Percentiles rank a stretch among this genome's conserved stretches.
These are phyloP conservation scores for Ormyrus nitidulus DNA, from an alignment of 2,888 invertebrate species.

Conservation along the genomic window DNA sequence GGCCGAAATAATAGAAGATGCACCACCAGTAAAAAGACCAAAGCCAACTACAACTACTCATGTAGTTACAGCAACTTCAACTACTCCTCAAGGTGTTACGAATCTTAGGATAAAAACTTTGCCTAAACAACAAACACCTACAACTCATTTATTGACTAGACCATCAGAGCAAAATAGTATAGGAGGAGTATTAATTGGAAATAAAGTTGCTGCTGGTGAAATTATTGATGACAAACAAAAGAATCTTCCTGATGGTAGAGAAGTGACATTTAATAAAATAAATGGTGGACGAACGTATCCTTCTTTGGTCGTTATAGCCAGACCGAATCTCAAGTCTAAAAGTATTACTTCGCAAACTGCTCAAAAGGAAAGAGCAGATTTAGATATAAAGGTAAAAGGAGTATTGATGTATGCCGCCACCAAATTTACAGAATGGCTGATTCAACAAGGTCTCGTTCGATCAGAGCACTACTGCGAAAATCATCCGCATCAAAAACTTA, in stretches of 20 bases:
- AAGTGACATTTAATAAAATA: constrained; percentile 86
- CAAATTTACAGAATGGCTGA: constrained; percentile 93
- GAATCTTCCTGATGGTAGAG: constrained; percentile 82
- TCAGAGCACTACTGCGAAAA: constrained; percentile 87
- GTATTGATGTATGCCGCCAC: constrained; percentile 88
- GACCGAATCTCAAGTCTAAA: constrained; percentile 86
- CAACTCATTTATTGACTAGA: constrained; percentile 72
- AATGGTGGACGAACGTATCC: constrained; percentile 91
- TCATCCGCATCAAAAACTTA: constrained; percentile 81
- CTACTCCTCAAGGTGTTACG: constrained; percentile 65
- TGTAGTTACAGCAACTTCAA: constrained; percentile 63
- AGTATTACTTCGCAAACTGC: constrained; percentile 75
- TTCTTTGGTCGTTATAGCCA: constrained; percentile 88
- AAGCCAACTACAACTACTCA: constrained; percentile 62
- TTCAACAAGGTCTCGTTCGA: constrained; percentile 88
- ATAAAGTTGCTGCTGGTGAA: constrained; percentile 68
- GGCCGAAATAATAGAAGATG: constrained; percentile 70
- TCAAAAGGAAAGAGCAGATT: constrained; percentile 72
- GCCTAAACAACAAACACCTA: constrained; percentile 57
- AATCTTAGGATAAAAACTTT: constrained; percentile 67
- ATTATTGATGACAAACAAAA: constrained; percentile 78
- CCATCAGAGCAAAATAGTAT: constrained; percentile 85
- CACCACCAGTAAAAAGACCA: constrained; percentile 58
- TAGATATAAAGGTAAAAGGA: constrained; percentile 88
- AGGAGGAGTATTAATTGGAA: constrained; percentile 80